Conservation (phyloP, 2,888 invertebrate species). For the Leptogaster cylindrica region DNA sequence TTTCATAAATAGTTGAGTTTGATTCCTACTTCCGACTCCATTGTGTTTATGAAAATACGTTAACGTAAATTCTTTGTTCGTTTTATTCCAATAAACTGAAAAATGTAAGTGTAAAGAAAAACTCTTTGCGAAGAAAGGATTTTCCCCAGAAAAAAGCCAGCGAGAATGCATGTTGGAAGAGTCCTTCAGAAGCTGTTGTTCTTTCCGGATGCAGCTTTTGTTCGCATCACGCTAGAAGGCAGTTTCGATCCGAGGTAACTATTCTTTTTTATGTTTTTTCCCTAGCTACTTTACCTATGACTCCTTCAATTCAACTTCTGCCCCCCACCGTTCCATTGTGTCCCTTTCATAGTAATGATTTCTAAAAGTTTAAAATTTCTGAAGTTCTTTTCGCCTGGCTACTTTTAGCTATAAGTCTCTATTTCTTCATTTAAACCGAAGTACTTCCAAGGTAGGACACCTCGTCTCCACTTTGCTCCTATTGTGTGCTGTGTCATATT, state of each 20-base stretch:
- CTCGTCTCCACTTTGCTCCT: background rate
- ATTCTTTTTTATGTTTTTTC: constrained; percentile 7
- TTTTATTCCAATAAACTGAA: background rate
- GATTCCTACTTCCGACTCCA: too few relatives aligned
- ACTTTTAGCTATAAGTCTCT: background rate
- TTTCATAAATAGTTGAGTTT: too few relatives aligned
- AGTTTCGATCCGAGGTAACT: constrained; percentile 3
- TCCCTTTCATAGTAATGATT: constrained; percentile 13
- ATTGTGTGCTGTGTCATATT: background rate
- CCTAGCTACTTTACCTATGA: constrained; percentile 6
- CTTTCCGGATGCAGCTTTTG: constrained; percentile 1
- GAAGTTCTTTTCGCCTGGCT: constrained; percentile 6
- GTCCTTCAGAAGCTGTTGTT: constrained; percentile 20
- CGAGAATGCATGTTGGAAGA: constrained; percentile 13
- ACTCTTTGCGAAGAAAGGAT: background rate
- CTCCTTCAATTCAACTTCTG: constrained; percentile 18
- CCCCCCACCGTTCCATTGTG: constrained; percentile 8
- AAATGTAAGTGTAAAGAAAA: background rate
- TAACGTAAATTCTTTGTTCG: too few relatives aligned
- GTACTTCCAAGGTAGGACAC: too few relatives aligned
- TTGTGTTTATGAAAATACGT: too few relatives aligned
- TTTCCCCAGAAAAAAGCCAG: background rate
- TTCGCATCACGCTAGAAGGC: background rate
- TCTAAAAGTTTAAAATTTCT: constrained; percentile 23
- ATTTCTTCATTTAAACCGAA: constrained; percentile 2